Percentiles rank a stretch among this genome's conserved stretches.
phyloP scores from a whole-genome alignment of 2,888 invertebrate species.

The Falcaria lacertinaria region DNA sequence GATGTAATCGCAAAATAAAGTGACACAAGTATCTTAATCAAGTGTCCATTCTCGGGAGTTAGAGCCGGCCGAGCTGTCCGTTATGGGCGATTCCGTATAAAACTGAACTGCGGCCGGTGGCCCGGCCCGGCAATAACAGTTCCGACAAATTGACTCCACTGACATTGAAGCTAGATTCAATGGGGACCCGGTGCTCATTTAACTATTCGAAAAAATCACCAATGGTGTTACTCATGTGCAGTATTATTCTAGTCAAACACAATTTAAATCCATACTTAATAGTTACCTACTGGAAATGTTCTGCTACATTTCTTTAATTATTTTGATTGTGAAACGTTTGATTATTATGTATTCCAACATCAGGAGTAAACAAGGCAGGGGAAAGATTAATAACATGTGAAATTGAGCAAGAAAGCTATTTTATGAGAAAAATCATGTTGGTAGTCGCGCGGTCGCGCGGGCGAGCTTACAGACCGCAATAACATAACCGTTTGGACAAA shows the following conservation, averaged over 20 bases:
- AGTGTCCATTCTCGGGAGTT: conserved; percentile 69
- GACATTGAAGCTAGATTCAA: conserved; percentile 55
- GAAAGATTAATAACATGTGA: conserved; percentile 31
- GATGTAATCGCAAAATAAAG: conserved; percentile 73
- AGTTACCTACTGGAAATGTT: too few relatives aligned
- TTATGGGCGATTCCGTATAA: conserved; percentile 65
- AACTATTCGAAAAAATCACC: conserved; percentile 17
- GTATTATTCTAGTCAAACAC: too few relatives aligned
- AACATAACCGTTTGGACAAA: conserved; percentile 78
- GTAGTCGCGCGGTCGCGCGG: conserved; percentile 39
- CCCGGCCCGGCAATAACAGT: conserved; percentile 67
- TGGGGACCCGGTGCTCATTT: conserved; percentile 37
- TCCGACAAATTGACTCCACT: conserved; percentile 71
- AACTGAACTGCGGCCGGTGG: conserved; percentile 55
- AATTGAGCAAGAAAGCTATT: conserved; percentile 45
- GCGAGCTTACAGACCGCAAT: conserved; percentile 70
- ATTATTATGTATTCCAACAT: not conserved
- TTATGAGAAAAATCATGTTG: conserved; percentile 63
- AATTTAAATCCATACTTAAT: too few relatives aligned
- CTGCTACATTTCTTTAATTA: too few relatives aligned
- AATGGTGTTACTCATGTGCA: too few relatives aligned
- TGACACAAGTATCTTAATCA: conserved; percentile 76
- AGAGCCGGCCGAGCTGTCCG: conserved; percentile 57
- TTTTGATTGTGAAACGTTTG: not conserved
- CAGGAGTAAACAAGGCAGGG: conserved; percentile 6